Base-by-base conservation (phyloP, 1,140 invertebrate genomes). In the Drosophila paulistorum region DNA sequence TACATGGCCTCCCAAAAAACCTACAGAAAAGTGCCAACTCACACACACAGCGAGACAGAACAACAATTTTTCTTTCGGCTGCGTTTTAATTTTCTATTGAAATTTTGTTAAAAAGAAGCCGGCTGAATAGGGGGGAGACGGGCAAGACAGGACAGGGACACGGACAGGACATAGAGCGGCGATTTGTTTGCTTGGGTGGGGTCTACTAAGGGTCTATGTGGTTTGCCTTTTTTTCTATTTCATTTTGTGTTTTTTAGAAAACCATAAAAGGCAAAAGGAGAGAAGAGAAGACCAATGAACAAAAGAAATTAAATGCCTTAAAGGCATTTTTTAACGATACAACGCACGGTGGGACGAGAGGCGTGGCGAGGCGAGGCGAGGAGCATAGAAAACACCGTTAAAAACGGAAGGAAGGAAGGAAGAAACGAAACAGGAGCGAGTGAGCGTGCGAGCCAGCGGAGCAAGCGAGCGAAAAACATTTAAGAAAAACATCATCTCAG, bases 81-180 rank as follows among this genome's bases (percentile, higher is more conserved):
- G 83, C 84, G 80, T 89, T 89, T 89, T 89, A 89, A 89, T 89
- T 89, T 89, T 89, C 84, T 80, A 89, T 89, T 89, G 84, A 89
- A 89, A 77, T 84, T 83, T 89, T 85, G 57, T 59, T 83, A 89
- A 89, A 84, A 84, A 89, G 83, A 37, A 80, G 69, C 54, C 35
- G 71, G 67, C 48, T 17, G 11, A 2, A n/a, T 7, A 2, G 23
- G 37, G 26, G 54, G 11, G 2, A 23, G 30, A n/a, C 30, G 66
- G 39, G 54, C 62, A 39, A 13, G 11, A 11, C 37, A 39, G 11
- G 37, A 3, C 62, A 61, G 51, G 71, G 83, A 74, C 45, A 51
- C 45, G 45, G 45, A 51, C 45, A 51, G 45, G 45, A 51, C 45
- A 51, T 51, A 76, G 71, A 79, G 67, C 74, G 70, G 69, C 84